Evolutionary conservation across 1,140 invertebrate genomes (phyloP).

Genomic region (Maconellicoccus hirsutus): DNA sequence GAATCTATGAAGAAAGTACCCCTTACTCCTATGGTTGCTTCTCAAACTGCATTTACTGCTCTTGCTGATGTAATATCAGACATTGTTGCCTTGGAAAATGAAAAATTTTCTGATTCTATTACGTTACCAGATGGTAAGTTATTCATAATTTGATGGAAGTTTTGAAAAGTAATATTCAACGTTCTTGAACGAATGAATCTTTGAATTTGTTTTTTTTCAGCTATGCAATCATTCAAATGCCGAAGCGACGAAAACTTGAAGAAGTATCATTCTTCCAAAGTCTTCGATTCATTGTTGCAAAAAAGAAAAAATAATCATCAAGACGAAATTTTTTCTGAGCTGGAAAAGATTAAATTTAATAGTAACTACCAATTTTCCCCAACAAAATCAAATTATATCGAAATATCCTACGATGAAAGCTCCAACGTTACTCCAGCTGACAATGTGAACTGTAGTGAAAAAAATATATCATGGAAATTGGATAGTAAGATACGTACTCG

Average conservation of each 20-base stretch:
- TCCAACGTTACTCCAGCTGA: not conserved
- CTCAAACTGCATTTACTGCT: not conserved
- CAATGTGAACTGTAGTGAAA: no score
- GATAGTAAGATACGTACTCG: no score
- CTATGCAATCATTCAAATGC: not conserved
- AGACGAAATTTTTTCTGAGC: not conserved
- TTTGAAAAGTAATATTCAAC: not conserved
- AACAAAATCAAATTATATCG: not conserved
- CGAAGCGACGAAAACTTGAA: not conserved
- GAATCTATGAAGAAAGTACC: not conserved
- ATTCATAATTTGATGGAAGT: no score
- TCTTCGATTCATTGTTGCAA: not conserved
- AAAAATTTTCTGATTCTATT: not conserved
- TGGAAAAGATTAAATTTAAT: slow-evolving; percentile 3
- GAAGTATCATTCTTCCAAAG: not conserved
- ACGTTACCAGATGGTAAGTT: not conserved
- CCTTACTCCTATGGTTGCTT: not conserved
- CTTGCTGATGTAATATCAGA: not conserved
- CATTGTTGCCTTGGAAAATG: not conserved
- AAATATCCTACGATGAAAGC: not conserved
- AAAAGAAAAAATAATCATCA: not conserved
- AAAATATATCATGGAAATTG: no score
- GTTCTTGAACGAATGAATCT: no score
- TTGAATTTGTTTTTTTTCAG: not conserved
- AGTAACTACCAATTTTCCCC: not conserved